Evolutionary conservation across 2,797 vertebrate genomes (phyloP).

Genomic region (Chelidonichthys spinosus): DNA sequence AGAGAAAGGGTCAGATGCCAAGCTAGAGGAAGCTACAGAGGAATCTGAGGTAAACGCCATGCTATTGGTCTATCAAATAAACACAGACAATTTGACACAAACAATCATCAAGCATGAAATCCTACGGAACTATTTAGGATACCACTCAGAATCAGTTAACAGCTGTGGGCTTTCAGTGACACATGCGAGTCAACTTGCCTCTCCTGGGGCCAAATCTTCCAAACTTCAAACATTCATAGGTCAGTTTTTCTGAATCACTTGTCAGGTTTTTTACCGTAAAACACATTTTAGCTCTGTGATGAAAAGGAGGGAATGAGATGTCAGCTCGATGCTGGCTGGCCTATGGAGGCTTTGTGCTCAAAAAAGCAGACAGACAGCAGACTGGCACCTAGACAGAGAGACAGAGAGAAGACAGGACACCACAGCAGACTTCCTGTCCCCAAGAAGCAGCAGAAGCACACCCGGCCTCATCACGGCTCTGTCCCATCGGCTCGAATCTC

Average conservation of each 20-base stretch:
- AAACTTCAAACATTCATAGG: conserved; percentile 51
- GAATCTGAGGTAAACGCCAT: conserved; percentile 52
- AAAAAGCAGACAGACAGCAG: conserved; percentile 20
- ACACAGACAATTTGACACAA: conserved; percentile 44
- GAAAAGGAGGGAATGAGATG: conserved; percentile 38
- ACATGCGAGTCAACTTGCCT: conserved; percentile 67
- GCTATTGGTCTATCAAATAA: conserved; percentile 52
- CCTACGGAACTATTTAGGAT: conserved; percentile 66
- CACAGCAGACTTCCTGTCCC: conserved; percentile 58
- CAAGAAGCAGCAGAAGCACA: conserved; percentile 28
- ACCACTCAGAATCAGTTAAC: conserved; percentile 54
- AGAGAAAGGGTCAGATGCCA: conserved; percentile 40
- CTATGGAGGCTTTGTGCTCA: conserved; percentile 2
- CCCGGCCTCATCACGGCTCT: conserved; percentile 23
- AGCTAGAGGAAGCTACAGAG: conserved; percentile 34
- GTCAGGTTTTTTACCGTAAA: conserved; percentile 60
- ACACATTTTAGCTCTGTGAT: conserved; percentile 42
- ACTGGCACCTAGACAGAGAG: conserved; percentile 53
- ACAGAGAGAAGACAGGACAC: conserved; percentile 56
- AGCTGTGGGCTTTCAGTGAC: conserved; percentile 63
- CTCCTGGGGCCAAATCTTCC: conserved; percentile 58
- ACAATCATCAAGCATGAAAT: conserved; percentile 67
- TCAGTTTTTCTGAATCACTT: conserved; percentile 54
- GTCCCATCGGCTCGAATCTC: conserved; percentile 48
- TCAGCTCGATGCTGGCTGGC: conserved; percentile 33